Base-by-base conservation (phyloP, 2,113 vertebrate genomes). In the Lepus americanus region DNA sequence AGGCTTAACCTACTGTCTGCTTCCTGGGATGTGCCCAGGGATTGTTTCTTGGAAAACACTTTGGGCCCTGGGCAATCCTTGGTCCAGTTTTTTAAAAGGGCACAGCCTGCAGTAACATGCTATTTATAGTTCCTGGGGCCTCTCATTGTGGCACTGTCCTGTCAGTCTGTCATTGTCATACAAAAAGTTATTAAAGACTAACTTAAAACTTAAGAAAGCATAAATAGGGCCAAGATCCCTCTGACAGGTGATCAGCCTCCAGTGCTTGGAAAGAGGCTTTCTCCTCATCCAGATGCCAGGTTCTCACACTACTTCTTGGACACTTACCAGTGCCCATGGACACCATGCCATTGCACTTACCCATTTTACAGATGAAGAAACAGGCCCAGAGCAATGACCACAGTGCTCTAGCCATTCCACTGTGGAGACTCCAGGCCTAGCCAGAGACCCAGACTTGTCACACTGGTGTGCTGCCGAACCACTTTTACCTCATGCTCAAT, bases 151-250 rank as follows among this genome's bases (percentile, higher is more conserved):
- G n/a, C 51, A 44, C 14, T 89, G 61, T 53, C 66, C 19, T 87
- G 51, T 80, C 36, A 49, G 31, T 66, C 73, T 84, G 44, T 82
- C 63, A 63, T 51, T 82, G 36, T 63, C 31, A 67, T 22, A 69
- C 61, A 66, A 90, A 91, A 89, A 76, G 33, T 84, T 67, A 63
- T 63, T 84, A 12, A 91, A 66, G 17, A 74, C 51, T 70, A 22
- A 84, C 49, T 80, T 85, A 74, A 89, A 90, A 81, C 70, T 86
- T 74, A 76, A 4, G 67, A 84, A 90, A 85, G 66, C 27, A 10
- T 39, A 33, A 49, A 25, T 19, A 16, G 49, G 33, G 64, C 19
- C 19, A 67, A n/a, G 39, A 53, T 1, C 36, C 53, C 44, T 72
- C 27, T n/a, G 80, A 59, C 25, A 77, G 70, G 72, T 27, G n/a